phyloP scores from a whole-genome alignment of 2,113 vertebrate species.

The Phycodurus eques region DNA sequence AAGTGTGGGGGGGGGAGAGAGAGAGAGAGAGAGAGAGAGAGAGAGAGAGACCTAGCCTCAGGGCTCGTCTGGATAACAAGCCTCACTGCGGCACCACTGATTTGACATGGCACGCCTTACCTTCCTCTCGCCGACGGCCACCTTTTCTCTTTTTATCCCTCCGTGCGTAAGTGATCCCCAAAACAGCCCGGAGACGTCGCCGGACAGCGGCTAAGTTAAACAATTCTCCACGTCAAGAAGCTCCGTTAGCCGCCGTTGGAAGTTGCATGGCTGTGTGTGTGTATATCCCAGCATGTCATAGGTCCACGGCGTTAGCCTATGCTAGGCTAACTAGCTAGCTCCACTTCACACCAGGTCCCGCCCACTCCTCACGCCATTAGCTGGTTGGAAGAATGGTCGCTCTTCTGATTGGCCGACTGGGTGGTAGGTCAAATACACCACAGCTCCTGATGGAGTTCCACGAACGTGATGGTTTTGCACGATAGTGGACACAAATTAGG shows the following conservation, averaged over 20 bases:
- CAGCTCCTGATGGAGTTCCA: conserved; percentile 35
- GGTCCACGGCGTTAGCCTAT: conserved; percentile 41
- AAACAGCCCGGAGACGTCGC: background rate
- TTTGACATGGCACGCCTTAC: conserved; percentile 52
- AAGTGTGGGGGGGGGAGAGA: background rate
- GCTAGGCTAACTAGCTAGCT: conserved; percentile 45
- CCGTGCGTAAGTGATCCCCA: background rate
- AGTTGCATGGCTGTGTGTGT: conserved; percentile 49
- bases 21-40: too few species aligned
- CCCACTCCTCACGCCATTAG: conserved; percentile 39
- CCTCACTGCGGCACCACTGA: conserved; percentile 27
- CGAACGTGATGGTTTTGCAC: conserved; percentile 2
- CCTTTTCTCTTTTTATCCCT: conserved; percentile 33
- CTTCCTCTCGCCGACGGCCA: conserved; percentile 36
- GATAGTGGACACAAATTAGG: background rate
- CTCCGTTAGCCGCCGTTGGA: conserved; percentile 62
- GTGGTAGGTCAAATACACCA: conserved; percentile 37
- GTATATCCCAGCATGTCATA: conserved; percentile 55
- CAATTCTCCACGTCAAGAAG: conserved; percentile 32
- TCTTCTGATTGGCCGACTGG: conserved; percentile 26
- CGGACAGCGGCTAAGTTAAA: background rate
- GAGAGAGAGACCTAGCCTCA: background rate
- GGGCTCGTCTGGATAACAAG: conserved; percentile 20
- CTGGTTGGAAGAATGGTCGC: background rate
- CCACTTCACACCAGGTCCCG: conserved; percentile 21